Percentiles rank a stretch among this genome's conserved stretches.
Evolutionary conservation across 1,140 invertebrate genomes (phyloP).

Genomic region (Helicorthomorpha holstii): DNA sequence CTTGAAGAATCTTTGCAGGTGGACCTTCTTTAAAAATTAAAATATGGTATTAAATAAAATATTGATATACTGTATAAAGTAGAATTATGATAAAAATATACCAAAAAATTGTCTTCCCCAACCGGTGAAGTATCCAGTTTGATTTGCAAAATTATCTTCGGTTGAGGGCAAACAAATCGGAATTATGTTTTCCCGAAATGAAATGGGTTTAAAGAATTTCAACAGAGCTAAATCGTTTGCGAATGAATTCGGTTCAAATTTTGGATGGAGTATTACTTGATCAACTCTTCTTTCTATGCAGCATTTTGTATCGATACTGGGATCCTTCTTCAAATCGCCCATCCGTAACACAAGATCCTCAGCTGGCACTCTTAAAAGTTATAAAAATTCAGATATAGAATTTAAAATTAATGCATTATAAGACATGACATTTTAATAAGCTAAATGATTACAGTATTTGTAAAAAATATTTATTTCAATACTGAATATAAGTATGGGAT

Average conservation of each 20-base stretch:
- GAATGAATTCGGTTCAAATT: constrained; percentile 79
- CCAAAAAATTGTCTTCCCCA: constrained; percentile 84
- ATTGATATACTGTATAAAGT: too few relatives aligned
- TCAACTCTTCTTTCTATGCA: constrained; percentile 73
- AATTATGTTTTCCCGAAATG: constrained; percentile 75
- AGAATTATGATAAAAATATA: too few relatives aligned
- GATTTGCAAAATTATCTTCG: constrained; percentile 58
- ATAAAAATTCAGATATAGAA: too few relatives aligned
- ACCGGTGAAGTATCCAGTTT: constrained; percentile 73
- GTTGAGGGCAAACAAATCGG: constrained; percentile 79
- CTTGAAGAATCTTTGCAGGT: constrained; percentile 70
- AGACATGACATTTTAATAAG: too few relatives aligned
- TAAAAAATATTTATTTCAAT: too few relatives aligned
- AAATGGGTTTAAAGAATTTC: constrained; percentile 74
- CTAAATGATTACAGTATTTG: too few relatives aligned
- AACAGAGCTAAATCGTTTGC: constrained; percentile 80
- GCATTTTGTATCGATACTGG: constrained; percentile 67
- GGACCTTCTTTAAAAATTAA: constrained; percentile 47
- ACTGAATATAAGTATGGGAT: too few relatives aligned
- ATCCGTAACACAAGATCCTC: constrained; percentile 69
- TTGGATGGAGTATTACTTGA: constrained; percentile 76
- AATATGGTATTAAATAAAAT: too few relatives aligned
- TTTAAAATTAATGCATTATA: too few relatives aligned
- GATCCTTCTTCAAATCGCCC: constrained; percentile 74
- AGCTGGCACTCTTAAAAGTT: constrained; percentile 61